Conservation (phyloP, 1,140 invertebrate genomes). For the Lepidurus apus region DNA sequence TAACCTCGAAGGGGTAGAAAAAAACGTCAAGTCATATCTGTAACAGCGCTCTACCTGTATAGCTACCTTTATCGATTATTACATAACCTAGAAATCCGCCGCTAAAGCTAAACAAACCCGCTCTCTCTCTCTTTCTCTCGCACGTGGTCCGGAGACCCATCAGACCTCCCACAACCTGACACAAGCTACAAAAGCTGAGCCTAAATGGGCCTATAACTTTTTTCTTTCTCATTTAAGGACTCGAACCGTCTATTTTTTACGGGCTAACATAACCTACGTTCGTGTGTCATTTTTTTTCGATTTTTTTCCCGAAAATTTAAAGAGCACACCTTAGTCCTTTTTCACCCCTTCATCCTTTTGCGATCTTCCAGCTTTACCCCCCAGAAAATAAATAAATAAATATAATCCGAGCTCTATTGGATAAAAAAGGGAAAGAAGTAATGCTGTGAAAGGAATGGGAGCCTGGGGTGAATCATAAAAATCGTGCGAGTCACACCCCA, state of each 20-base stretch:
- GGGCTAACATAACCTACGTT: neutral
- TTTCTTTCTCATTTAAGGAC: neutral
- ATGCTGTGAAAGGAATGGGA: neutral
- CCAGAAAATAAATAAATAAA: neutral
- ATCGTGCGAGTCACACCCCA: neutral
- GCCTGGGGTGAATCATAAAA: neutral
- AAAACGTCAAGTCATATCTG: too few species aligned
- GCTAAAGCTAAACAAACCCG: neutral
- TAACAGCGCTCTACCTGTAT: neutral
- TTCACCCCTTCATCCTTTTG: neutral
- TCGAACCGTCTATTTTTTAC: neutral
- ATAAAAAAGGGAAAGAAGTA: neutral
- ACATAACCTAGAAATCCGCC: neutral
- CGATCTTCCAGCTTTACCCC: neutral
- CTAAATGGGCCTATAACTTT: slow-evolving; percentile 4
- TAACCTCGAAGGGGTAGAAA: too few species aligned
- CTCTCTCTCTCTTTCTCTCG: neutral
- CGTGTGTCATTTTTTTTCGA: neutral
- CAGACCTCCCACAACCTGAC: neutral
- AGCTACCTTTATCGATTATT: neutral
- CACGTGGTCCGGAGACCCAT: neutral
- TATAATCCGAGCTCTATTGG: neutral
- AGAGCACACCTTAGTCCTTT: neutral
- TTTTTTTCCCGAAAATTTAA: neutral
- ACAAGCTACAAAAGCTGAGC: neutral